These are phyloP conservation scores for Drosophila pegasa DNA, from an alignment of 2,888 invertebrate species.

Conservation along the genomic window DNA sequence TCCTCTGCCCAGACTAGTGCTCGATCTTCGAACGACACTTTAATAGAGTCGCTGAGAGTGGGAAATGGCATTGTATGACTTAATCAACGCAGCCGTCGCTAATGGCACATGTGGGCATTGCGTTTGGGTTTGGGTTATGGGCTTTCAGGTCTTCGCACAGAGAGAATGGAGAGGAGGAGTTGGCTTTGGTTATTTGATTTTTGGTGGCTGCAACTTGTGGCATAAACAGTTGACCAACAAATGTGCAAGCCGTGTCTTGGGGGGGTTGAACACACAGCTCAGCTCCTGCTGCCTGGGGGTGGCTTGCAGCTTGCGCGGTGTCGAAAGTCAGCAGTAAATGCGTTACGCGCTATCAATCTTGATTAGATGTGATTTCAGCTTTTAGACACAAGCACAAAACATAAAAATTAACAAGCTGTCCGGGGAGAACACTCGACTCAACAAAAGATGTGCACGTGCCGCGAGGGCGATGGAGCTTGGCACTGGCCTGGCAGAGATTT, in stretches of 20 bases:
- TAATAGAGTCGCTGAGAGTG: conserved; percentile 37
- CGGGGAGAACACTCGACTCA: conserved; percentile 26
- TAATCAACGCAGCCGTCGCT: conserved; percentile 75
- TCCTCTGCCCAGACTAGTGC: neutral
- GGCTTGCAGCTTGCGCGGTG: conserved; percentile 39
- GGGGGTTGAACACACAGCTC: conserved; percentile 42
- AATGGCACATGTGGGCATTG: conserved; percentile 78
- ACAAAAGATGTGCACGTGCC: conserved; percentile 69
- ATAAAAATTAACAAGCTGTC: conserved; percentile 67
- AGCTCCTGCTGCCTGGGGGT: conserved; percentile 29
- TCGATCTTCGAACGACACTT: conserved; percentile 21
- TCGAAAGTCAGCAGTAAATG: conserved; percentile 75
- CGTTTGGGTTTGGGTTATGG: conserved; percentile 13
- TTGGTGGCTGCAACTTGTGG: conserved; percentile 63
- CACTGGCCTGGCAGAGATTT: conserved; percentile 13
- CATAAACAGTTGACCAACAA: conserved; percentile 73
- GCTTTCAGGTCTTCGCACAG: conserved; percentile 11
- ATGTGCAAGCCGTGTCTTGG: conserved; percentile 46
- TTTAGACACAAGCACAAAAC: conserved; percentile 59
- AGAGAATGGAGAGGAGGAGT: neutral
- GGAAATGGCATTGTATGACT: conserved; percentile 70
- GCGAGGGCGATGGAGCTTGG: conserved; percentile 5
- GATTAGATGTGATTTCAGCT: conserved; percentile 85
- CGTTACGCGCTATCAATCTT: conserved; percentile 85
- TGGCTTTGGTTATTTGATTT: conserved; percentile 20